phyloP scores from a whole-genome alignment of 2,113 vertebrate species.

The Cyanocitta stelleri region DNA sequence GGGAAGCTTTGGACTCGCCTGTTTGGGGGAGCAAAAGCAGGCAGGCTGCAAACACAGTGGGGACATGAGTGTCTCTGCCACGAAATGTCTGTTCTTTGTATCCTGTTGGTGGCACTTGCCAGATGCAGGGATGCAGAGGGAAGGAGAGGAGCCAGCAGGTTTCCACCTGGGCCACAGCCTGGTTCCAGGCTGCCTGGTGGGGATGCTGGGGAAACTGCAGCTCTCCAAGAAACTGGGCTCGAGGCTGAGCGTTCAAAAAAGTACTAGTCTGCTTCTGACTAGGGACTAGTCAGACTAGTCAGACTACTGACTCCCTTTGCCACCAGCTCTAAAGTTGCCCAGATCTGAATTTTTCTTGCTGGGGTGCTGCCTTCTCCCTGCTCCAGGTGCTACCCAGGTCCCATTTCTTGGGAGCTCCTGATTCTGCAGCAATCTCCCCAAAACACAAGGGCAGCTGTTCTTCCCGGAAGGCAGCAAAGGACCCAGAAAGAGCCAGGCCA shows the following conservation, averaged over 20 bases:
- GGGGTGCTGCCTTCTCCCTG: not conserved
- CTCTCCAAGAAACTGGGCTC: not conserved
- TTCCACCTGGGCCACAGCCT: not conserved
- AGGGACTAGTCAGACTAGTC: too few relatives aligned
- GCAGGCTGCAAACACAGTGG: not conserved
- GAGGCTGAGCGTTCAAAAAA: not conserved
- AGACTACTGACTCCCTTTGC: not conserved
- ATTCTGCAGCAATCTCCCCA: not conserved
- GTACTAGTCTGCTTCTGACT: not conserved
- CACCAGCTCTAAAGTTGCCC: fast-evolving
- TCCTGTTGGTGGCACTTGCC: not conserved
- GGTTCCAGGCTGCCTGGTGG: not conserved
- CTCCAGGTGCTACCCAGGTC: not conserved
- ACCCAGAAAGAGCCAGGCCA: not conserved
- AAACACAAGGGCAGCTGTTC: not conserved
- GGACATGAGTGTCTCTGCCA: not conserved
- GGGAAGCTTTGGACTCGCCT: not conserved
- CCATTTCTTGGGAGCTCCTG: not conserved
- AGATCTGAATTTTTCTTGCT: not conserved
- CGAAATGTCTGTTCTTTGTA: not conserved
- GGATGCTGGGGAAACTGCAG: fast-evolving
- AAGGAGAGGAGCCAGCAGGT: not conserved
- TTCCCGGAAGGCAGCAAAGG: not conserved
- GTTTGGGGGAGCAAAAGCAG: not conserved
- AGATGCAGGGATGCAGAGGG: not conserved